phyloP scores from a whole-genome alignment of 2,797 vertebrate genomes.

The Sitta carolinensis region DNA sequence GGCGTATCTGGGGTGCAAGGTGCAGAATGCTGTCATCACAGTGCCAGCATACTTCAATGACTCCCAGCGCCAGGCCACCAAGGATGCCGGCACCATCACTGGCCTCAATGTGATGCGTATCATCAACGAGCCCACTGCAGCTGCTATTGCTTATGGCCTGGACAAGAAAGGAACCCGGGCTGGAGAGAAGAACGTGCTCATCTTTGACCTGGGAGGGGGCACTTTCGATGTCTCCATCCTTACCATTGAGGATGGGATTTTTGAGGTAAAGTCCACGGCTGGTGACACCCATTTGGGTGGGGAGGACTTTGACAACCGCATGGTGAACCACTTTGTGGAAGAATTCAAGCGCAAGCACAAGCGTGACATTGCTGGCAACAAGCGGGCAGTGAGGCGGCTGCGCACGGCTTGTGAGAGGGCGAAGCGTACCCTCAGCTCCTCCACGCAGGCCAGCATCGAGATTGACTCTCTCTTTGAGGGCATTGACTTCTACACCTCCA shows the following conservation, averaged over 20 bases:
- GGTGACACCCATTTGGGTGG: conserved; percentile 92
- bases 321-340: conserved; percentile 92
- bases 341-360: conserved; percentile 93
- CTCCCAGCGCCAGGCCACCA: conserved; percentile 92
- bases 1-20: conserved; percentile 87
- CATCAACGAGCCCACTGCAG: conserved; percentile 92
- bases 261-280: conserved; percentile 91
- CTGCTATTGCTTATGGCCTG: conserved; percentile 90
- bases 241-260: conserved; percentile 92
- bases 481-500: conserved; percentile 92
- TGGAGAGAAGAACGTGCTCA: conserved; percentile 87
- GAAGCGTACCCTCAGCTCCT: conserved; percentile 90
- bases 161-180: conserved; percentile 85
- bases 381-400: conserved; percentile 89
- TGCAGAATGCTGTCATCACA: conserved; percentile 90
- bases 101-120: conserved; percentile 90
- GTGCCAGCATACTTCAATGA: conserved; percentile 94
- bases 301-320: conserved; percentile 91
- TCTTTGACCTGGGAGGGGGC: conserved; percentile 92
- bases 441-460: conserved; percentile 89
- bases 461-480: conserved; percentile 90
- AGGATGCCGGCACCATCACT: conserved; percentile 89
- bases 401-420: conserved; percentile 89
- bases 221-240: conserved; percentile 94
- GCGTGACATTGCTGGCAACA: conserved; percentile 88